These are phyloP conservation scores for Climacteris rufus DNA, from an alignment of 2,113 vertebrate genomes.

Conservation along the genomic window DNA sequence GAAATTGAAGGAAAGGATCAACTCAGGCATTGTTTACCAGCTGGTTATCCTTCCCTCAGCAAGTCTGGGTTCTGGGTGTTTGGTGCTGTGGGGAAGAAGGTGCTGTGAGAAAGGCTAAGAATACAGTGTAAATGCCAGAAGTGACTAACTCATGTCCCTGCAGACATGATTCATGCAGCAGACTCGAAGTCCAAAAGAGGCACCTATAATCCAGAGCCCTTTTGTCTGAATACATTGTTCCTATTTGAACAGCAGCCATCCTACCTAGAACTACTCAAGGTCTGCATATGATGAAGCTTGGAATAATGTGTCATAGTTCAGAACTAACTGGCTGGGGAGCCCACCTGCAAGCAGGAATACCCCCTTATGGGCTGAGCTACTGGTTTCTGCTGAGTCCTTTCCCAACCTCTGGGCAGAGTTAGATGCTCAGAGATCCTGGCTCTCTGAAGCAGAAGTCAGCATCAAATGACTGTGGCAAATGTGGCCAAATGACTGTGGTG, in stretches of 20 bases:
- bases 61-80: neutral
- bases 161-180: neutral
- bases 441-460: neutral
- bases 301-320: accelerated
- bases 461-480: neutral
- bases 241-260: neutral
- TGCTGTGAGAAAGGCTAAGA: neutral
- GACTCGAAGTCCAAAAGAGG: neutral
- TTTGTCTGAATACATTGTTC: neutral
- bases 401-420: neutral
- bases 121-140: neutral
- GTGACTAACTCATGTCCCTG: neutral
- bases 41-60: neutral
- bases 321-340: neutral
- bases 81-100: neutral
- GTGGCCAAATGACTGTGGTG: neutral
- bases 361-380: neutral
- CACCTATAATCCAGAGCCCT: neutral
- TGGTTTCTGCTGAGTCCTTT: neutral
- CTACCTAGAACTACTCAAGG: neutral
- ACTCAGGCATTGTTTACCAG: neutral
- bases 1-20: neutral
- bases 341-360: neutral
- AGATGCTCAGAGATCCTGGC: neutral
- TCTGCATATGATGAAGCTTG: neutral